phyloP scores from a whole-genome alignment of 2,797 vertebrate genomes.

The Melanotaenia pygmaea region DNA sequence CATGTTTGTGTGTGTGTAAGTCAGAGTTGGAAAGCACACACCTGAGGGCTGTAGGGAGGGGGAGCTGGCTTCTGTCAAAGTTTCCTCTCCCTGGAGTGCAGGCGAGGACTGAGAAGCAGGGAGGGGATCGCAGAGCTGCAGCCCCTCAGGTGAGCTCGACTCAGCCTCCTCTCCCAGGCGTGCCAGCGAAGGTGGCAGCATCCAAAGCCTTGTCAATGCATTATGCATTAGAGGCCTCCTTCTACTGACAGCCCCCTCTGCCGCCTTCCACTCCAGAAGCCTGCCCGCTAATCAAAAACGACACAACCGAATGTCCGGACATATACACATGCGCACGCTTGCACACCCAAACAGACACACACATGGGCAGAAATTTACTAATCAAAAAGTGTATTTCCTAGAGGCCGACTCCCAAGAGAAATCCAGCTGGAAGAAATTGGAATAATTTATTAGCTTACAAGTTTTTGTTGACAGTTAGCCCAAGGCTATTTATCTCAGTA shows the following conservation, averaged over 20 bases:
- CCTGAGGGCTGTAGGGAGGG: conserved; percentile 57
- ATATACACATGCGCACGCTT: conserved; percentile 82
- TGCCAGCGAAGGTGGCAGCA: conserved; percentile 85
- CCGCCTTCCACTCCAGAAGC: conserved; percentile 91
- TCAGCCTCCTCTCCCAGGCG: conserved; percentile 84
- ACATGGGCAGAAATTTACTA: conserved; percentile 97
- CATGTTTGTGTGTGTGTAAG: conserved; percentile 48
- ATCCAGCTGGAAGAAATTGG: conserved; percentile 98
- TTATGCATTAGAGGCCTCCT: conserved; percentile 96
- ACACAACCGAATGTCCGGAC: conserved; percentile 98
- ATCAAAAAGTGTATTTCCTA: conserved; percentile 99
- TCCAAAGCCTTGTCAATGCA: conserved; percentile 94
- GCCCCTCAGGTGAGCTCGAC: conserved; percentile 82
- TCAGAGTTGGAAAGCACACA: conserved; percentile 37
- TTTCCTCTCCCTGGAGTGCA: conserved; percentile 38
- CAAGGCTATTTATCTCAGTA: conserved; percentile 99
- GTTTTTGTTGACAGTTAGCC: conserved; percentile 99
- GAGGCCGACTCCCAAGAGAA: conserved; percentile 98
- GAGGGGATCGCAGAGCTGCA: conserved; percentile 35
- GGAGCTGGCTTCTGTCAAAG: conserved; percentile 61
- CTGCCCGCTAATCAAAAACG: conserved; percentile 96
- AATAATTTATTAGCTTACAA: conserved; percentile 99
- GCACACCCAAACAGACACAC: conserved; percentile 85
- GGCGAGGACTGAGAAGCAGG: conserved; percentile 41
- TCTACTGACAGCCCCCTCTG: conserved; percentile 94